Percentiles rank a stretch among this genome's conserved stretches.
Conservation (phyloP, 2,113 vertebrate genomes). For the Boleophthalmus pectinirostris region DNA sequence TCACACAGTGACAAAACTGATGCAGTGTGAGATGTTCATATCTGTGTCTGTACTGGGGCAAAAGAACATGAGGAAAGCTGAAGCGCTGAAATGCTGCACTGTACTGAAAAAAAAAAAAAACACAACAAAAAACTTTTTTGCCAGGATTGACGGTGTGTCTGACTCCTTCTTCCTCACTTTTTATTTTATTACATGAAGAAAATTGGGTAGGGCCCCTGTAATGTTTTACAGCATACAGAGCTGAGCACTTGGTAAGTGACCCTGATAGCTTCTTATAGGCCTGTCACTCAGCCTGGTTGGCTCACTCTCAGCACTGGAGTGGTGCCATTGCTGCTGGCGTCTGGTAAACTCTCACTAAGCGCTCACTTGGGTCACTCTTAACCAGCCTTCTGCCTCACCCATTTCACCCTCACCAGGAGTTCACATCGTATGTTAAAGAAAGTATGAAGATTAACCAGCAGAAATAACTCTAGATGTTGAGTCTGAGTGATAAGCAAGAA, state of each 20-base stretch:
- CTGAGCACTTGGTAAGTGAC: constrained; percentile 65
- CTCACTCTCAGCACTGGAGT: constrained; percentile 61
- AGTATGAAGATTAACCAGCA: neutral
- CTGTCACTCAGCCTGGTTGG: constrained; percentile 62
- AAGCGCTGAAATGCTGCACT: too few species aligned
- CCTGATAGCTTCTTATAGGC: constrained; percentile 64
- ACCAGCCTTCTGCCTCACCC: constrained; percentile 29
- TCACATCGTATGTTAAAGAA: neutral
- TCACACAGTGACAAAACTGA: too few species aligned
- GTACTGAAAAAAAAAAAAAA: too few species aligned
- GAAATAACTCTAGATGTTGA: neutral
- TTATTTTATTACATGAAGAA: too few species aligned
- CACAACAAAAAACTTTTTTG: too few species aligned
- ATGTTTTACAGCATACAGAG: constrained; percentile 5
- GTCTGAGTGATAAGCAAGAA: neutral
- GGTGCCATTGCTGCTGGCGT: constrained; percentile 73
- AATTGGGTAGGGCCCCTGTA: neutral
- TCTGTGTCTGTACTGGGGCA: too few species aligned
- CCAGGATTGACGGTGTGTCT: too few species aligned
- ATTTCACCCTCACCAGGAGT: constrained; percentile 23
- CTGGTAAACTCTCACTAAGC: constrained; percentile 62
- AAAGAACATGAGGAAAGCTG: too few species aligned
- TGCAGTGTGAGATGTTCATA: too few species aligned
- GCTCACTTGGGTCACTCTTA: constrained; percentile 53
- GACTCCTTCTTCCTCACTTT: too few species aligned